Base-by-base conservation (phyloP, 2,113 vertebrate genomes). In the Callipepla californica region DNA sequence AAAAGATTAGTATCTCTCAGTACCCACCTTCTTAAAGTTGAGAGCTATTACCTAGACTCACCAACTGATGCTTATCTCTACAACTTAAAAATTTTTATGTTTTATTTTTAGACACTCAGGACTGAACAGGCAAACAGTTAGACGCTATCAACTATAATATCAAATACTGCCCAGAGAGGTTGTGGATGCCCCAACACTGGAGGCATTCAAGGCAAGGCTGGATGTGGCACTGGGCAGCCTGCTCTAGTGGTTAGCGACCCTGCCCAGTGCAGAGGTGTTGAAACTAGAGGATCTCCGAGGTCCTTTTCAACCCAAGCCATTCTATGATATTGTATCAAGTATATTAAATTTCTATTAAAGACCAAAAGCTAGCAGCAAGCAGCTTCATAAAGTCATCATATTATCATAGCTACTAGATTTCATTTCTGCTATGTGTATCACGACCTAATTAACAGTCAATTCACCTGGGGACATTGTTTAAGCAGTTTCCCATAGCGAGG, bases 401-500 rank as follows among this genome's bases (percentile, higher is more conserved):
- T 6, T 50, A 78, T 42, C 12, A 30, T 15, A 32, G 17, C 50
- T 74, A 55, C 19, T 68, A 61, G 88, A 88, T 84, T 61, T 16
- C 44, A 32, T 14, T 83, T 83, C 76, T n/a, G 59, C 15, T 76
- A 62, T 23, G 25, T 80, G 9, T 65, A 87, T 90, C 42, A 58
- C 57, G 61, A 51, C 40, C 76, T 65, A 74, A 62, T 90, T 91
- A 93, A 89, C 65, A 80, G 57, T 62, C 48, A 92, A 87, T 74
- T 18, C 16, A 78, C 57, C 62, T 68, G 26, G 14, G 23, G 59
- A n/a, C 26, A 58, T 80, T 92, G 83, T 89, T 95, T 93, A 92
- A 97, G 92, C 89, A 89, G 59, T 80, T 75, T 87, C 75, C 77
- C 48, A 82, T 13, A 76, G 76, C 21, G 16, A 90, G 48, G 50